phyloP scores from a whole-genome alignment of 2,888 invertebrate species.

The Ornithoptera priamus region DNA sequence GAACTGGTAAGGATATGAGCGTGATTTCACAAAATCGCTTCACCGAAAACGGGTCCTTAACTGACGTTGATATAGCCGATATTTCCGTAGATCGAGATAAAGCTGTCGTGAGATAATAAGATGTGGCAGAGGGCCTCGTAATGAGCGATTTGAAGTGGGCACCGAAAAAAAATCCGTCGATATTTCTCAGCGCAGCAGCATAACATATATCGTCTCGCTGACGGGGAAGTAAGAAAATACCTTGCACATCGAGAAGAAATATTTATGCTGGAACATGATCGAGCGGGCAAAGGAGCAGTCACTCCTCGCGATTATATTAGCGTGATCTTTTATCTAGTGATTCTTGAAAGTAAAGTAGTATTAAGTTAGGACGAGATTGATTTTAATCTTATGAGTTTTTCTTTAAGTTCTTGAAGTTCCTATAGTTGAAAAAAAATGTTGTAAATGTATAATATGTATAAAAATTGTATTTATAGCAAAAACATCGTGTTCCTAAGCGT shows the following conservation, averaged over 20 bases:
- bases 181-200: slow-evolving; percentile 41
- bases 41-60: slow-evolving; percentile 41
- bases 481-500: slow-evolving; percentile 48
- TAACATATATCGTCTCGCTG: slow-evolving; percentile 27
- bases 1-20: slow-evolving; percentile 49
- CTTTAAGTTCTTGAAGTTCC: neutral
- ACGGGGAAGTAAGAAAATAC: slow-evolving; percentile 23
- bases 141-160: slow-evolving; percentile 56
- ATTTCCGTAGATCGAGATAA: slow-evolving; percentile 37
- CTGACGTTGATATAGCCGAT: slow-evolving; percentile 38
- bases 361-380: neutral
- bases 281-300: slow-evolving; percentile 10
- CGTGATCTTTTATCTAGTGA: slow-evolving; percentile 9
- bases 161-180: slow-evolving; percentile 53
- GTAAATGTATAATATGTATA: neutral
- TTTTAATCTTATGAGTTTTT: neutral
- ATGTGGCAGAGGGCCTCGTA: slow-evolving; percentile 55
- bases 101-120: slow-evolving; percentile 55
- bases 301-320: slow-evolving; percentile 8
- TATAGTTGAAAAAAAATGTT: neutral
- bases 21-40: slow-evolving; percentile 39
- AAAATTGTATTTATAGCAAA: neutral
- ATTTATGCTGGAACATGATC: slow-evolving; percentile 23
- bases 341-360: neutral
- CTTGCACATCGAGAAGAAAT: slow-evolving; percentile 15